These are phyloP conservation scores for Agrotis exclamationis DNA, from an alignment of 2,888 invertebrate genomes.

Conservation along the genomic window DNA sequence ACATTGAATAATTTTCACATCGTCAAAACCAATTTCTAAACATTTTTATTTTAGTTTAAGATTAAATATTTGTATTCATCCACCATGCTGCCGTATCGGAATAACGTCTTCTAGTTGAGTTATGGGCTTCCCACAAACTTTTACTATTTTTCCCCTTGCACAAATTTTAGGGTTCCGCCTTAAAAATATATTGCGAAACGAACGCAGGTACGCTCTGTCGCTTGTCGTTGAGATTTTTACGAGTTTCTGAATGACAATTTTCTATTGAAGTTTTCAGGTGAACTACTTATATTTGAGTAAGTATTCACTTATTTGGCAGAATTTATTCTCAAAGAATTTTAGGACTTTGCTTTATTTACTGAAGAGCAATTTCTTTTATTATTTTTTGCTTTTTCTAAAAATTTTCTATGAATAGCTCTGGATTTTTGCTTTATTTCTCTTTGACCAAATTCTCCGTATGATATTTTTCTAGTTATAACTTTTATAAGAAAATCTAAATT, in stretches of 20 bases:
- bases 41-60: conserved; percentile 38
- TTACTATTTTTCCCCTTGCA: conserved; percentile 63
- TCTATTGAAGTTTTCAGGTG: conserved; percentile 14
- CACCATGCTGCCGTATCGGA: conserved; percentile 49
- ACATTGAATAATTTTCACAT: not conserved
- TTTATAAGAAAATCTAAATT: too few relatives aligned
- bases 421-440: too few relatives aligned
- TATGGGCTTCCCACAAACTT: conserved; percentile 62
- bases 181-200: conserved; percentile 20
- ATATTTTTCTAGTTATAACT: not conserved
- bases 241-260: conserved; percentile 3
- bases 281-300: not conserved
- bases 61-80: conserved; percentile 61
- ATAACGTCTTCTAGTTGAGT: conserved; percentile 63
- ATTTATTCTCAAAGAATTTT: not conserved
- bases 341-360: too few relatives aligned
- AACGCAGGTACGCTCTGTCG: conserved; percentile 16
- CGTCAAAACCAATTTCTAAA: conserved; percentile 7
- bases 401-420: too few relatives aligned
- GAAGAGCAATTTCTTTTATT: not conserved
- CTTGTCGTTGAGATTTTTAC: conserved; percentile 34
- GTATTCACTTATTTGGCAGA: not conserved
- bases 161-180: conserved; percentile 59
- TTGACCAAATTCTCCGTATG: not conserved
- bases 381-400: too few relatives aligned